Conservation (phyloP, 2,888 invertebrate species). For the Agrochola lota region DNA sequence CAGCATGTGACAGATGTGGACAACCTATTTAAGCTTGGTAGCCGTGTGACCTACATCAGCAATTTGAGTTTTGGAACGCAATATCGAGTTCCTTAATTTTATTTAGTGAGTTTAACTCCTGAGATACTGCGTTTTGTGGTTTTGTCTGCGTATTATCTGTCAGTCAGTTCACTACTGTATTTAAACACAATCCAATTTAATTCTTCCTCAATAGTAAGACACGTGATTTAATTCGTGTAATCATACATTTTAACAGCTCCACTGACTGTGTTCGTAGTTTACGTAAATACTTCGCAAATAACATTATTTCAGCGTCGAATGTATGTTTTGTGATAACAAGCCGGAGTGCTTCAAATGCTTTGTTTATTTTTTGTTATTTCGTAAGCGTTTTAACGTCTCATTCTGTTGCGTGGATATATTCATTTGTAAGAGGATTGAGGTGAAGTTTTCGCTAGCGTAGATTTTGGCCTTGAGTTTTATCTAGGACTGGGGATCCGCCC, state of each 20-base stretch:
- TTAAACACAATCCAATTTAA: slow-evolving; percentile 4
- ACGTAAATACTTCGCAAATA: slow-evolving; percentile 36
- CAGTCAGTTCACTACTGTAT: slow-evolving; percentile 6
- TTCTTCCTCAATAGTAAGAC: slow-evolving; percentile 14
- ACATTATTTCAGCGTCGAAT: slow-evolving; percentile 39
- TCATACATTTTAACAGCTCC: slow-evolving; percentile 33
- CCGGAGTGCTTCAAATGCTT: slow-evolving; percentile 26
- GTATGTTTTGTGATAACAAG: slow-evolving; percentile 53
- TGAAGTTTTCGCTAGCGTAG: not conserved
- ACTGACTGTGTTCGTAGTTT: slow-evolving; percentile 8
- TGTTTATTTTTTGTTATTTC: slow-evolving; percentile 53
- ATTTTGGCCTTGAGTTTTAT: slow-evolving; percentile 3
- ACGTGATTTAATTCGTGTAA: slow-evolving; percentile 35
- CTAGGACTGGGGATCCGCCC: not conserved
- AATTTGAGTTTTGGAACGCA: too few relatives aligned
- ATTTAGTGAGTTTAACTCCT: not conserved
- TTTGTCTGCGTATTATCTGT: slow-evolving; percentile 10
- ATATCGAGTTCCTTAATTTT: not conserved
- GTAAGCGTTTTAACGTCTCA: slow-evolving; percentile 43
- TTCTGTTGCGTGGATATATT: slow-evolving; percentile 36
- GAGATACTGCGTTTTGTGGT: not conserved
- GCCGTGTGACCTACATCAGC: too few relatives aligned
- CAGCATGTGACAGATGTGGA: not conserved
- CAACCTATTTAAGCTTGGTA: not conserved
- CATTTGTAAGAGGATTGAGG: slow-evolving; percentile 6